phyloP scores from a whole-genome alignment of 2,113 vertebrate genomes.

The Sceloporus tristichus region DNA sequence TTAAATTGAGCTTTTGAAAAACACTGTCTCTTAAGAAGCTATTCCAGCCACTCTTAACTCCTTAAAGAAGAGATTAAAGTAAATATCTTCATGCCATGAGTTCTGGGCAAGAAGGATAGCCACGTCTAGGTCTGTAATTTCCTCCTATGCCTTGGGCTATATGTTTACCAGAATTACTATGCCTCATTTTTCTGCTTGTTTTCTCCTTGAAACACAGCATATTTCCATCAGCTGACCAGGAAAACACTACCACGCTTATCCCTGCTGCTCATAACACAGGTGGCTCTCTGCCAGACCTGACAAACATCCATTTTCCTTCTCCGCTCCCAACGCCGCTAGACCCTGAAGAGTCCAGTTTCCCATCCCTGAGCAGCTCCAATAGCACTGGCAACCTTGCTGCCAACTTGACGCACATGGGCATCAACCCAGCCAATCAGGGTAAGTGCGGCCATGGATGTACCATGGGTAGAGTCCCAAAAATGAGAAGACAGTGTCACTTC shows the following conservation, averaged over 20 bases:
- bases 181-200: neutral
- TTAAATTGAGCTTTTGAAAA: neutral
- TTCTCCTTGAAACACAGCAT: slow-evolving; percentile 80
- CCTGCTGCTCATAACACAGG: slow-evolving; percentile 93
- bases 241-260: slow-evolving; percentile 86
- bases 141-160: neutral
- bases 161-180: neutral
- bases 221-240: slow-evolving; percentile 95
- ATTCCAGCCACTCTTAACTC: no score
- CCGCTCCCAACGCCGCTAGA: slow-evolving; percentile 94
- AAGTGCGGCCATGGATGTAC: slow-evolving; percentile 35
- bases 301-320: slow-evolving; percentile 97
- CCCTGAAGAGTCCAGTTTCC: slow-evolving; percentile 91
- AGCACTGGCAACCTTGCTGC: slow-evolving; percentile 91
- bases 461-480: neutral
- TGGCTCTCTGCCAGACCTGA: slow-evolving; percentile 95
- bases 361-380: slow-evolving; percentile 86
- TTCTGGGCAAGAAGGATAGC: neutral
- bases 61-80: neutral
- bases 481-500: neutral
- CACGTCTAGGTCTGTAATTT: no score
- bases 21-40: neutral
- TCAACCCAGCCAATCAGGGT: slow-evolving; percentile 89
- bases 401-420: slow-evolving; percentile 93
- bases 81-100: neutral